Evolutionary conservation across 1,140 invertebrate genomes (phyloP).

Genomic region (Eueides isabella): DNA sequence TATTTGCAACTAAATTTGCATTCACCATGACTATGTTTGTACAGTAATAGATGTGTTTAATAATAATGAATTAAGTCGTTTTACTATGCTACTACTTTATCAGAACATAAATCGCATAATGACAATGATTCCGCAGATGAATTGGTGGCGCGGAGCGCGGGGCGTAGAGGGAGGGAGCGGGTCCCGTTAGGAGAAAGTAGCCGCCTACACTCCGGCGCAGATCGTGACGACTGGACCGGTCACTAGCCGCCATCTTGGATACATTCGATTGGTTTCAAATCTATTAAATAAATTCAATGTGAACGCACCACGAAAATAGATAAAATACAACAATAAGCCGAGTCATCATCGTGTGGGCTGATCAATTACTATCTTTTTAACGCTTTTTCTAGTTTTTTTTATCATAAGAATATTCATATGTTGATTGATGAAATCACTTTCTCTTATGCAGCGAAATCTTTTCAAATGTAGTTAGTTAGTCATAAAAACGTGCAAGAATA

Average conservation of each 20-base stretch:
- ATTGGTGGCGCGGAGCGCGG: constrained; percentile 48
- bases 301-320: constrained; percentile 7
- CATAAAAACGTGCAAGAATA: not conserved
- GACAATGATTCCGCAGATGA: constrained; percentile 66
- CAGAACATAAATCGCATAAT: constrained; percentile 61
- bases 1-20: not conserved
- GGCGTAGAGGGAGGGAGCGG: constrained; percentile 40
- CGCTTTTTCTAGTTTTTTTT: constrained; percentile 13
- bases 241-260: constrained; percentile 49
- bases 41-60: not conserved
- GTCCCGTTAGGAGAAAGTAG: constrained; percentile 81
- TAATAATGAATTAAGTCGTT: constrained; percentile 29
- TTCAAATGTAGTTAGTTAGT: constrained; percentile 39
- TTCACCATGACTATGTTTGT: not conserved
- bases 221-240: constrained; percentile 59
- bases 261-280: constrained; percentile 42
- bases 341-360: not conserved
- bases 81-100: constrained; percentile 53
- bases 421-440: constrained; percentile 47
- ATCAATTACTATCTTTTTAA: constrained; percentile 4
- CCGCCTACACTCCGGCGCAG: constrained; percentile 66
- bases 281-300: constrained; percentile 28
- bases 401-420: not conserved
- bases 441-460: constrained; percentile 54
- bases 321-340: constrained; percentile 5